These are phyloP conservation scores for Chaetodon auriga DNA, from an alignment of 2,113 vertebrate species.

Conservation along the genomic window DNA sequence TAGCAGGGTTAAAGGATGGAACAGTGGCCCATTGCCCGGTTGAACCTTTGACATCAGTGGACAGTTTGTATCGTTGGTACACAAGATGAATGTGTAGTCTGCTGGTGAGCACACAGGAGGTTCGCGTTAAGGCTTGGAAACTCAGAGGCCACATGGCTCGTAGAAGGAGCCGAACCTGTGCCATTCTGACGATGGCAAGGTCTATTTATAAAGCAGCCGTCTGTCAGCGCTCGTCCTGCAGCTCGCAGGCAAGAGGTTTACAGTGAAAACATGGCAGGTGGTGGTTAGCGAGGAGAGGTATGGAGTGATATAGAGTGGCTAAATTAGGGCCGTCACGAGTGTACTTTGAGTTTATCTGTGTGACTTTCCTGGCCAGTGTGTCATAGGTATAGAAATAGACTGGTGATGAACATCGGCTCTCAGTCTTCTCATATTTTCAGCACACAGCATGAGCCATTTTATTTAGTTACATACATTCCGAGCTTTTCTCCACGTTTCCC, in stretches of 20 bases:
- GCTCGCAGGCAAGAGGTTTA: background rate
- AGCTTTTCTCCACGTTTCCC: background rate
- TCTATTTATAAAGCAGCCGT: background rate
- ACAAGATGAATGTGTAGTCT: background rate
- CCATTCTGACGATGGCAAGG: background rate
- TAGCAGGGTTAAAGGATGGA: background rate
- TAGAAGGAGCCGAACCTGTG: background rate
- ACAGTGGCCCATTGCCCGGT: too few relatives aligned
- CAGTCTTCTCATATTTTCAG: background rate
- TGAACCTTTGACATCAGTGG: background rate
- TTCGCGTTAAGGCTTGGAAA: background rate
- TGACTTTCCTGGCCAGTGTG: slow-evolving; percentile 1
- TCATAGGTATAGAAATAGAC: slow-evolving; percentile 8
- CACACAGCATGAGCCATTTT: background rate
- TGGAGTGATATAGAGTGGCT: background rate
- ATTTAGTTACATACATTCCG: background rate
- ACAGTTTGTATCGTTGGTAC: background rate
- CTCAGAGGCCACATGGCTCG: background rate
- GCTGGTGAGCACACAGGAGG: background rate
- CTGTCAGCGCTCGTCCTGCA: background rate
- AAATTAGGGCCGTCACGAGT: slow-evolving; percentile 23
- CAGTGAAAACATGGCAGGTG: slow-evolving; percentile 1
- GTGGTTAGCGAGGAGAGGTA: background rate
- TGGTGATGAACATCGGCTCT: background rate
- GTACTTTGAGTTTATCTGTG: background rate